Conservation (phyloP, 2,888 invertebrate species). For the Drosophila borealis region DNA sequence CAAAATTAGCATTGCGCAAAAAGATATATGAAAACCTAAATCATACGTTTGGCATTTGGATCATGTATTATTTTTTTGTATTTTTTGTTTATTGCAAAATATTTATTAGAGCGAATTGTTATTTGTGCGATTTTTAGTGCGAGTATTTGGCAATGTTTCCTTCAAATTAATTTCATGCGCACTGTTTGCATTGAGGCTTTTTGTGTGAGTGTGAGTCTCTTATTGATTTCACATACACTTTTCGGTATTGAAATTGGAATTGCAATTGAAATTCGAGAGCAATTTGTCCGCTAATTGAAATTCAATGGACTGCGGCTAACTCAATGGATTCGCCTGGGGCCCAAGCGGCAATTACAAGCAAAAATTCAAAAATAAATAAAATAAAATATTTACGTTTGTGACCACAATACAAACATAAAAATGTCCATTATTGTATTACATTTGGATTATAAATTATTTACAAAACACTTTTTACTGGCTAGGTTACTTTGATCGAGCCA, state of each 20-base stretch:
- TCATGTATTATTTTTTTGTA: constrained; percentile 9
- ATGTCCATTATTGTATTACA: constrained; percentile 2
- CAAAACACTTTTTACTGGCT: constrained; percentile 5
- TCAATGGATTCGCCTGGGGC: constrained; percentile 16
- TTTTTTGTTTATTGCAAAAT: constrained; percentile 16
- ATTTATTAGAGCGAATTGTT: constrained; percentile 23
- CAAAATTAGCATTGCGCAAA: constrained; percentile 21
- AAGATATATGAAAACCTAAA: constrained; percentile 4
- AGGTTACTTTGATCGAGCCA: no score
- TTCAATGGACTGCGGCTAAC: constrained; percentile 58
- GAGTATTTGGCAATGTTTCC: constrained; percentile 58
- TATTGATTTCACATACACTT: constrained; percentile 32
- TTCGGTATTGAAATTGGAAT: constrained; percentile 61
- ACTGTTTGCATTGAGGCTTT: constrained; percentile 36
- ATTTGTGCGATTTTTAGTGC: constrained; percentile 15
- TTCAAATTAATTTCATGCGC: constrained; percentile 62
- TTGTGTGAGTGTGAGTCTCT: constrained; percentile 9
- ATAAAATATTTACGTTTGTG: constrained; percentile 36
- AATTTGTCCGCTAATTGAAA: constrained; percentile 70
- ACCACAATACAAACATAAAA: constrained; percentile 32
- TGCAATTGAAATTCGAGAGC: constrained; percentile 60
- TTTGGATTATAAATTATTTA: constrained; percentile 14
- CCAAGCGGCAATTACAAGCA: constrained; percentile 4
- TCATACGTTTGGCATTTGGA: constrained; percentile 21
- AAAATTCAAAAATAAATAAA: constrained; percentile 31